Evolutionary conservation across 2,113 vertebrate genomes (phyloP).

Genomic region (Arenaria interpres): DNA sequence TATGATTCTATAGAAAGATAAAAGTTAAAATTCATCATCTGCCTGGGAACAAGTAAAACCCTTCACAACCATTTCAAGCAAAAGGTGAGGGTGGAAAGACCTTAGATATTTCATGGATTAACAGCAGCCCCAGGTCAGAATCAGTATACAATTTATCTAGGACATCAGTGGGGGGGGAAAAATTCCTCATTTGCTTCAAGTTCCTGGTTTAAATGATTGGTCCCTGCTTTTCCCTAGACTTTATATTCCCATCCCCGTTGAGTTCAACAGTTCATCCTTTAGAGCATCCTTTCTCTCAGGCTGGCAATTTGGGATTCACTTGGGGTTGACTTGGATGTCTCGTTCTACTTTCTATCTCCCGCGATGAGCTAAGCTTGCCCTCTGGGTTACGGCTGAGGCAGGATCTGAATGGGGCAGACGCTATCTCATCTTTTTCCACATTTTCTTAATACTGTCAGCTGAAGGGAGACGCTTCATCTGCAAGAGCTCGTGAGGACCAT

Average conservation of each 20-base stretch:
- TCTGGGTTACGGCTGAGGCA: neutral
- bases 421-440: neutral
- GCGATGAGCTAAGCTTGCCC: neutral
- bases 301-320: neutral
- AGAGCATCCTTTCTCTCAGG: neutral
- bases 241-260: neutral
- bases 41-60: neutral
- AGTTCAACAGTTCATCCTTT: conserved; percentile 26
- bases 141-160: neutral
- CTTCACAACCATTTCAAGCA: neutral
- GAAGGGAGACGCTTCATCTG: neutral
- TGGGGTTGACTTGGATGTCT: neutral
- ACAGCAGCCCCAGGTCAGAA: neutral
- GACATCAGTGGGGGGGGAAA: neutral
- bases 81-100: neutral
- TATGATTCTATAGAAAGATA: neutral
- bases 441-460: neutral
- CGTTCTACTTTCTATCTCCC: neutral
- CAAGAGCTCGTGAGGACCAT: neutral
- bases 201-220: neutral
- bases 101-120: neutral
- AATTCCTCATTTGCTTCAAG: neutral
- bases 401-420: rapidly evolving
- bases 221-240: neutral
- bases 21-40: neutral